Percentiles rank a stretch among this genome's conserved stretches.
phyloP scores from a whole-genome alignment of 2,113 vertebrate species.

The Oceanodroma tethys region DNA sequence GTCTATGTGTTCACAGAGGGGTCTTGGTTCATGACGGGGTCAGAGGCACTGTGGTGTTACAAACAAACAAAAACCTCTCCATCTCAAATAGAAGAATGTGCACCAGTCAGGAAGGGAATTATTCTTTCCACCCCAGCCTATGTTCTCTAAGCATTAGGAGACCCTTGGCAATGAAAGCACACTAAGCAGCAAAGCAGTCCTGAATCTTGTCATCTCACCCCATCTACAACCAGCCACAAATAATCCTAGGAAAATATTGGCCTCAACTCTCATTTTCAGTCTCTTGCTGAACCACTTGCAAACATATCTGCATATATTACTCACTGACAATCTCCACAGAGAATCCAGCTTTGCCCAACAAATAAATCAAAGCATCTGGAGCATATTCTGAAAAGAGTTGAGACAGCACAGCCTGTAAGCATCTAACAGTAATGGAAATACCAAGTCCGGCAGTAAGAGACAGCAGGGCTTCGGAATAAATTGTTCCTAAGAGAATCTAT shows the following conservation, averaged over 20 bases:
- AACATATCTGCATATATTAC: neutral
- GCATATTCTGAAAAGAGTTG: neutral
- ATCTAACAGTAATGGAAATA: neutral
- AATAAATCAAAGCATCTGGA: neutral
- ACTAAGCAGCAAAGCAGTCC: neutral
- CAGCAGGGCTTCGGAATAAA: neutral
- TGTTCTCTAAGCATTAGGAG: neutral
- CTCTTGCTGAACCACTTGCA: neutral
- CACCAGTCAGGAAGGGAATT: neutral
- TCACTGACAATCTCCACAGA: neutral
- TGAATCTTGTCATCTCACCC: neutral
- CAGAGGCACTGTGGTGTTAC: neutral
- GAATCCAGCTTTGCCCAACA: neutral
- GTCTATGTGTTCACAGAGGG: neutral
- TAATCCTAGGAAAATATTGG: fast-evolving
- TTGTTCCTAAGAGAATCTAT: neutral
- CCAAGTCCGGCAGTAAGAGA: neutral
- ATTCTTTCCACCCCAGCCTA: neutral
- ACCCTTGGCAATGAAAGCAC: neutral
- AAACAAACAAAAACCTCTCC: neutral
- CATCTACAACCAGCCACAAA: neutral
- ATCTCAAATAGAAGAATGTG: neutral
- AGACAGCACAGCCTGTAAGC: neutral
- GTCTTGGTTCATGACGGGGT: neutral
- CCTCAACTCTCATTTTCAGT: neutral